Evolutionary conservation across 2,888 invertebrate species (phyloP).

Genomic region (Lasius fuliginosus): DNA sequence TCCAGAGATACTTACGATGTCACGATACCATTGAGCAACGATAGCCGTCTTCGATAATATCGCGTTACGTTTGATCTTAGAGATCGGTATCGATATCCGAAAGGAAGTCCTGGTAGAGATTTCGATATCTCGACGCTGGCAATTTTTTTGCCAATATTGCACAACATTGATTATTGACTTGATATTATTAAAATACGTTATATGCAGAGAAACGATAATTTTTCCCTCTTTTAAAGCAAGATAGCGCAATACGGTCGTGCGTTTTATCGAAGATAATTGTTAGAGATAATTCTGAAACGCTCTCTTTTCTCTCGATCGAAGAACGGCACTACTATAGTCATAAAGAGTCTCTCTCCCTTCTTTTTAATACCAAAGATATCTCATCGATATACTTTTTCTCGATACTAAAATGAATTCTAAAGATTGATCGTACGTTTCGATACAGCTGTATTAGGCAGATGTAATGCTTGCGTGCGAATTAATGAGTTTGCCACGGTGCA

Average conservation of each 20-base stretch:
- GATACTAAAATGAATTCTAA: neutral
- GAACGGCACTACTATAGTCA: neutral
- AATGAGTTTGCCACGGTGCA: conserved; percentile 22
- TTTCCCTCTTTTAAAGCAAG: neutral
- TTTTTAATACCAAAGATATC: neutral
- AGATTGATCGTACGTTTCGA: neutral
- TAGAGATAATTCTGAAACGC: neutral
- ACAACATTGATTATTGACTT: neutral
- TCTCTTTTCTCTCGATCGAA: no score
- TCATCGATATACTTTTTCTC: neutral
- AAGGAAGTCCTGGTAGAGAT: neutral
- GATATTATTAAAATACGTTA: neutral
- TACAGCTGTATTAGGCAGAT: neutral
- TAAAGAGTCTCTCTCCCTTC: no score
- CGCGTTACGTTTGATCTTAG: conserved; percentile 26
- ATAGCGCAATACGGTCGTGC: neutral
- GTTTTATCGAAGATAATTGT: neutral
- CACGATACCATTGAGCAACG: neutral
- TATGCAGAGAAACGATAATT: no score
- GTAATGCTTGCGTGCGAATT: conserved; percentile 20
- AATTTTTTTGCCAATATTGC: neutral
- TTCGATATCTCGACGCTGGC: neutral
- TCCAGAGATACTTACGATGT: neutral
- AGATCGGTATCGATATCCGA: neutral
- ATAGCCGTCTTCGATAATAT: neutral